Evolutionary conservation across 2,888 invertebrate species (phyloP), one percentile per base, ranked within the genome.

Genomic region (Drosophila tripunctata): DNA sequence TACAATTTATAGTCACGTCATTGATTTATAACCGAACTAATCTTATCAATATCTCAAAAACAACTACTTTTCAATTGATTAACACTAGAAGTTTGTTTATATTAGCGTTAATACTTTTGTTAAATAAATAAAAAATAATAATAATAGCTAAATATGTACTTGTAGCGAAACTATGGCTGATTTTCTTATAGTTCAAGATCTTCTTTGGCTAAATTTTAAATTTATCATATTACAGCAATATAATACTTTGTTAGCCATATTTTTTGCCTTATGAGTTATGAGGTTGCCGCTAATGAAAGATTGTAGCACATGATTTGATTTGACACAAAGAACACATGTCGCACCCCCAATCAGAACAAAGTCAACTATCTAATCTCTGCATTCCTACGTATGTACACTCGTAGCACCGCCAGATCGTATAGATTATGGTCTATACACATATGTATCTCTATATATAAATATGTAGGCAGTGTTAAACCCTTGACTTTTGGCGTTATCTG

Each of bases 401-500:
- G 24, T 22, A n/a, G 21, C 19, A 30, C 14, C 43, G 19, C 6
- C 30, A 5, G 43, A 43, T 66, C 30, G n/a, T 36, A 22, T 21
- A 47, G 55, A 45, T 43, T 62, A 30, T 45, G 6, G 22, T 19
- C 36, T 27, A 45, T 22, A n/a, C n/a, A 6, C 7, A n/a, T 22
- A 31, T 31, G 31, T 31, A 31, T 12, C 31, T 31, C 5, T 12
- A 12, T 31, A 12, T 31, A 31, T 31, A 31, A 4, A 10, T 12
- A 5, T 10, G n/a, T 15, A 38, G 38, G n/a, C n/a, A n/a, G n/a
- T n/a, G n/a, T 27, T 27, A 30, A 22, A 15, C 27, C 31, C 47
- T 68, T 33, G 19, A 35, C 27, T 41, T 15, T 51, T 30, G 6
- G 14, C 15, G 31, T 67, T 71, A 72, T 72, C 68, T 68, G 43